phyloP scores from a whole-genome alignment of 2,888 invertebrate species.

The Erebia aethiops region DNA sequence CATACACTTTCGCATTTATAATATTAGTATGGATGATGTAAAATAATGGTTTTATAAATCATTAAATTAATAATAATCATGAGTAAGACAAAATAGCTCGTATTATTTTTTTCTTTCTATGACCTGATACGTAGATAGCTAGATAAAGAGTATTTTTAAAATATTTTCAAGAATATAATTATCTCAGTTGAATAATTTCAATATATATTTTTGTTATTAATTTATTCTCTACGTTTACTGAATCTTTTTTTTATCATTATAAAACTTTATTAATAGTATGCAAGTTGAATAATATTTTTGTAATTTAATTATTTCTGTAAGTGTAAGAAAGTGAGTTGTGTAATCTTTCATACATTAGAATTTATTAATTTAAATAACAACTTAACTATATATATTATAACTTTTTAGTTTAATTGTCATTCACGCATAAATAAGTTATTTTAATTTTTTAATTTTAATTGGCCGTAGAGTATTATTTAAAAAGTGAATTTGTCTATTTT shows the following conservation, averaged over 20 bases:
- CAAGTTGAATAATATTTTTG: constrained; percentile 7
- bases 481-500: not conserved
- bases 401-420: not conserved
- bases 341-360: not conserved
- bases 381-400: too few relatives aligned
- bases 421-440: not conserved
- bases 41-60: not conserved
- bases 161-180: not conserved
- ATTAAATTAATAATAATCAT: not conserved
- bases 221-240: constrained; percentile 35
- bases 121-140: not conserved
- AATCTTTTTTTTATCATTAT: constrained; percentile 9
- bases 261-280: not conserved
- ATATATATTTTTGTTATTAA: constrained; percentile 45
- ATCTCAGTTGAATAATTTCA: constrained; percentile 33
- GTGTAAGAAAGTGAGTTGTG: not conserved
- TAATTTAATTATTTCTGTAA: not conserved
- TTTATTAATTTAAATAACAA: not conserved
- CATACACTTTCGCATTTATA: too few relatives aligned
- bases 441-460: not conserved
- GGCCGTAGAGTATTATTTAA: not conserved
- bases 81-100: not conserved
- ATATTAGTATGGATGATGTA: too few relatives aligned
- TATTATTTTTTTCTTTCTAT: not conserved
- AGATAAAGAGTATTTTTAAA: not conserved